Evolutionary conservation across 2,797 vertebrate species (phyloP).

Genomic region (Lacerta bilineata): DNA sequence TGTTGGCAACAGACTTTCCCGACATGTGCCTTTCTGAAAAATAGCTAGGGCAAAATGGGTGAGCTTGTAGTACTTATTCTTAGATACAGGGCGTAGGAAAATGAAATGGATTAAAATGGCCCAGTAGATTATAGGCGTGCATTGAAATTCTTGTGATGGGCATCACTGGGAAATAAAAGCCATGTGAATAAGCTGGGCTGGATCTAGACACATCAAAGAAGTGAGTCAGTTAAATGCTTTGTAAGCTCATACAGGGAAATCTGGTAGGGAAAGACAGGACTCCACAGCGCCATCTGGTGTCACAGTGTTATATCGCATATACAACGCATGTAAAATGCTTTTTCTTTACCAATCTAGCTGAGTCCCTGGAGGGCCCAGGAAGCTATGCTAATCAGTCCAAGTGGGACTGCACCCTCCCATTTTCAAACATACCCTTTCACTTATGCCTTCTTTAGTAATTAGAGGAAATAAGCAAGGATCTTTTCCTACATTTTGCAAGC

Average conservation of each 20-base stretch:
- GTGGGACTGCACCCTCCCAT: not conserved
- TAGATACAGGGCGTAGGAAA: not conserved
- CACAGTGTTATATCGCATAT: too few relatives aligned
- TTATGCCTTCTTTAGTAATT: too few relatives aligned
- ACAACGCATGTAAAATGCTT: too few relatives aligned
- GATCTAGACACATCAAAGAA: too few relatives aligned
- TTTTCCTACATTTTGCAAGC: not conserved
- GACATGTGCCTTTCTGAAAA: not conserved
- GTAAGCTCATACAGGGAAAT: too few relatives aligned
- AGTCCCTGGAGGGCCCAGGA: not conserved
- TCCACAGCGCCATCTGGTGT: too few relatives aligned
- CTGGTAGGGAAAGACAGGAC: too few relatives aligned
- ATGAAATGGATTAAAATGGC: not conserved
- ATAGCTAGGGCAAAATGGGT: not conserved
- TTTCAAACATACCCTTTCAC: not conserved
- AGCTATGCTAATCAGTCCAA: not conserved
- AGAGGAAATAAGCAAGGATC: too few relatives aligned
- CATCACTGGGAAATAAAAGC: not conserved
- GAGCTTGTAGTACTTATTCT: not conserved
- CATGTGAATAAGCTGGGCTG: not conserved
- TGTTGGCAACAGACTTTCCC: not conserved
- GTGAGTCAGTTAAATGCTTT: too few relatives aligned
- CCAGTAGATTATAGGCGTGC: not conserved
- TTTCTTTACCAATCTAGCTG: too few relatives aligned
- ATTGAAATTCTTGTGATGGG: not conserved